Evolutionary conservation across 1,140 invertebrate species (phyloP).

Genomic region (Cherax quadricarinatus): DNA sequence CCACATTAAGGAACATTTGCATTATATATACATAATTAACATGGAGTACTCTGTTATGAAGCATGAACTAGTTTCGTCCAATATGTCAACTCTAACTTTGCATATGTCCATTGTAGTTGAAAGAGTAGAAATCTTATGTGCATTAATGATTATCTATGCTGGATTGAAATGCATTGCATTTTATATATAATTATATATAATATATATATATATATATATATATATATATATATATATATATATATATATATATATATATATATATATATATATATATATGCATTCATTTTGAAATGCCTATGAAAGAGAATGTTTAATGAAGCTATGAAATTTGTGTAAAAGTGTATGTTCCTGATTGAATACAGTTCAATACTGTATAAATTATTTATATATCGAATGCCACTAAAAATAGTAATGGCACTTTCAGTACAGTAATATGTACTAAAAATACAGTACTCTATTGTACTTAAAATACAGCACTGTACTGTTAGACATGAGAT

Average conservation of each 20-base stretch:
- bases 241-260: too few species aligned
- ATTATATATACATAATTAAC: not conserved
- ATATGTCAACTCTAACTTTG: constrained; percentile 7
- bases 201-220: too few species aligned
- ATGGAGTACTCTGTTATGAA: not conserved
- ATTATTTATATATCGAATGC: not conserved
- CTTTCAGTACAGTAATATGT: too few species aligned
- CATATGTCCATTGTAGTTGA: not conserved
- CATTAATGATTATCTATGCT: constrained; percentile 6
- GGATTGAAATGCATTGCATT: not conserved
- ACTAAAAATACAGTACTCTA: too few species aligned
- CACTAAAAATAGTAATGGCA: not conserved
- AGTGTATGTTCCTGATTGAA: not conserved
- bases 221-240: too few species aligned
- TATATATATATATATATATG: too few species aligned
- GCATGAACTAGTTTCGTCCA: constrained; percentile 21
- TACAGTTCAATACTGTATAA: not conserved
- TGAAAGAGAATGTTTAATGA: not conserved
- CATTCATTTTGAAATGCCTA: not conserved
- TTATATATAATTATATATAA: constrained; percentile 7
- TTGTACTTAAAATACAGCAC: not conserved
- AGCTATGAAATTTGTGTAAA: not conserved
- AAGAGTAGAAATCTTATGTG: not conserved
- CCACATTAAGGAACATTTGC: constrained; percentile 13
- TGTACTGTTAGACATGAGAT: too few species aligned